Conservation (phyloP, 1,140 invertebrate genomes). For the Euwallacea similis region DNA sequence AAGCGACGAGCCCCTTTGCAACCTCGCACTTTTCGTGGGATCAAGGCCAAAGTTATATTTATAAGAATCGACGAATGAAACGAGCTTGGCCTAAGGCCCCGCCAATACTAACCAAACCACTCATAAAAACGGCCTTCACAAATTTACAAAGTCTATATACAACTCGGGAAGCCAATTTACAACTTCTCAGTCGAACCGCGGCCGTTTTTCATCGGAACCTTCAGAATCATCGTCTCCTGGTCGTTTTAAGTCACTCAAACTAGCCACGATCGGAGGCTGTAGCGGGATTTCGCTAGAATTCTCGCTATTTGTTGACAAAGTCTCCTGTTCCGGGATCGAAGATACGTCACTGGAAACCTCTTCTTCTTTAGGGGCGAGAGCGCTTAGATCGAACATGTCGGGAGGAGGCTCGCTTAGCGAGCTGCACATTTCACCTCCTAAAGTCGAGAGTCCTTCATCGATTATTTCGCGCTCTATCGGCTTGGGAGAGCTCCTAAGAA, state of each 20-base stretch:
- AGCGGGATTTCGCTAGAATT: slow-evolving; percentile 49
- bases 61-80: neutral
- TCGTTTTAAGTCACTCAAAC: slow-evolving; percentile 30
- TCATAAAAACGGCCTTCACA: neutral
- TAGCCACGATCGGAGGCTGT: slow-evolving; percentile 46
- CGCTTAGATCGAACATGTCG: slow-evolving; percentile 51
- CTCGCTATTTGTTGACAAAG: slow-evolving; percentile 41
- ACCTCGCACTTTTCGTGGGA: no score
- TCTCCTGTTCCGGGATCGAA: slow-evolving; percentile 37
- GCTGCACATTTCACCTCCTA: slow-evolving; percentile 51
- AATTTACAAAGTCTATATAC: slow-evolving; percentile 19
- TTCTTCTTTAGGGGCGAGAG: slow-evolving; percentile 30
- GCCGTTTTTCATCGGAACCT: slow-evolving; percentile 30
- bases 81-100: neutral
- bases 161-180: slow-evolving; percentile 3
- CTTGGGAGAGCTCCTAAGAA: slow-evolving; percentile 21
- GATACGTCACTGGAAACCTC: slow-evolving; percentile 39
- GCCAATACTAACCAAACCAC: neutral
- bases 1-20: no score
- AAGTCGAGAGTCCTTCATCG: slow-evolving; percentile 44
- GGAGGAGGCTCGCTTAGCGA: slow-evolving; percentile 53
- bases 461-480: slow-evolving; percentile 21
- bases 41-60: neutral
- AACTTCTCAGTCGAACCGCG: slow-evolving; percentile 41
- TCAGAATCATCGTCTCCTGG: slow-evolving; percentile 12